phyloP scores from a whole-genome alignment of 2,113 vertebrate genomes.

The Microtus montanus region DNA sequence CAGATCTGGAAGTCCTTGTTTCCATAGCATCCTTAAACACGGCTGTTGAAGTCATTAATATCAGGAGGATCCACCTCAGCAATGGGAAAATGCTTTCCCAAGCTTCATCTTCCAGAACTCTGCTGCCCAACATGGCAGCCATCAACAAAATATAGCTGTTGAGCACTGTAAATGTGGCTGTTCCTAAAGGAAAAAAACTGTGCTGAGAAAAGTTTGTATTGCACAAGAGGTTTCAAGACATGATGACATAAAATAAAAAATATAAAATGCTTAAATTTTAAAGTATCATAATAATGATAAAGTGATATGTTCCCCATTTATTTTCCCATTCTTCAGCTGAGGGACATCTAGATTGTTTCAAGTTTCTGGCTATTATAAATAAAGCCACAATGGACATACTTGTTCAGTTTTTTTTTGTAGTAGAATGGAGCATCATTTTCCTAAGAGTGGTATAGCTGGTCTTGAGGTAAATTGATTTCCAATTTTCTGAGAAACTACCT shows the following conservation, averaged over 20 bases:
- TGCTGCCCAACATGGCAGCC: neutral
- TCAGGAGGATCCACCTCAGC: neutral
- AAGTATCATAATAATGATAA: neutral
- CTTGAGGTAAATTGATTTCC: neutral
- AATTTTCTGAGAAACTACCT: neutral
- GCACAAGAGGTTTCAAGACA: neutral
- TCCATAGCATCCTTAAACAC: too few relatives aligned
- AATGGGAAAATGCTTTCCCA: neutral
- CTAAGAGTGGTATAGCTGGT: neutral
- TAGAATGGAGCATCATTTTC: neutral
- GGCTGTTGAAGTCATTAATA: neutral
- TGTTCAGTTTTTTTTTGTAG: neutral
- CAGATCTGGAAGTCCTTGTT: neutral
- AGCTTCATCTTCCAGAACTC: neutral
- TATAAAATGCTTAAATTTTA: neutral
- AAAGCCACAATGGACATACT: neutral
- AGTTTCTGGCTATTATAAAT: neutral
- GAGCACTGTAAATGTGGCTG: neutral
- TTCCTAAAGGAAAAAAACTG: neutral
- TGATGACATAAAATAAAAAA: too few relatives aligned
- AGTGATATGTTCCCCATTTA: neutral
- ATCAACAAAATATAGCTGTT: neutral
- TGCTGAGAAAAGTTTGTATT: neutral
- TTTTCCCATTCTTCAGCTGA: neutral
- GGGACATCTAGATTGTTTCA: neutral